phyloP scores from a whole-genome alignment of 2,113 vertebrate genomes.

The Oreotrochilus melanogaster region DNA sequence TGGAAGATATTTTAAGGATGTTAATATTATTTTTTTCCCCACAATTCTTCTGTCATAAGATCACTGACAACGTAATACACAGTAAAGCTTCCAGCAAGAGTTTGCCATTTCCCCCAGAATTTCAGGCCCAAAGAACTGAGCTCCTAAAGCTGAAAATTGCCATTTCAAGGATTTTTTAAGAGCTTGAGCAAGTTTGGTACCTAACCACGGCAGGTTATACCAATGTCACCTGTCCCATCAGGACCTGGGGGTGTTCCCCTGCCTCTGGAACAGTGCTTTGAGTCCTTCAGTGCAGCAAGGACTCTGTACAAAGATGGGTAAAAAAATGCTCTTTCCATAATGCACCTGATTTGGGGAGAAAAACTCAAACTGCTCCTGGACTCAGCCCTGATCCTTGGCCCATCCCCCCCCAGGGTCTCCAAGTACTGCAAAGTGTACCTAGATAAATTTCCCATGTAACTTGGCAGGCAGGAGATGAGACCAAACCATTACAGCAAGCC shows the following conservation, averaged over 20 bases:
- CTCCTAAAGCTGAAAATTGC: not conserved
- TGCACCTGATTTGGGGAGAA: not conserved
- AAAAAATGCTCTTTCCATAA: not conserved
- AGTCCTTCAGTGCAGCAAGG: not conserved
- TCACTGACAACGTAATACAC: not conserved
- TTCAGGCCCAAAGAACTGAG: not conserved
- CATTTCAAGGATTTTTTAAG: not conserved
- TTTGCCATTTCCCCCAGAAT: not conserved
- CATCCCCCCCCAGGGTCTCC: not conserved
- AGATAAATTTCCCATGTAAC: not conserved
- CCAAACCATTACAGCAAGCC: not conserved
- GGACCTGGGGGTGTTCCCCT: not conserved
- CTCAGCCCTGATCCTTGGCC: not conserved
- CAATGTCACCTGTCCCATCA: not conserved
- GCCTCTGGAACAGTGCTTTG: not conserved
- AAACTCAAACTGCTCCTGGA: not conserved
- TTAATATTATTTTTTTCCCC: not conserved
- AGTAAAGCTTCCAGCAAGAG: not conserved
- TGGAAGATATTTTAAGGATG: not conserved
- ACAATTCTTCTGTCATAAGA: not conserved
- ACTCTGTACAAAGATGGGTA: not conserved
- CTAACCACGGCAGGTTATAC: too few relatives aligned
- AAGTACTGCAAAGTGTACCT: not conserved
- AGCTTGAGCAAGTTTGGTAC: not conserved
- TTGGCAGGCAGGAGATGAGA: not conserved